These are phyloP conservation scores for Notospermus geniculatus DNA, from an alignment of 1,140 invertebrate genomes.

Conservation along the genomic window DNA sequence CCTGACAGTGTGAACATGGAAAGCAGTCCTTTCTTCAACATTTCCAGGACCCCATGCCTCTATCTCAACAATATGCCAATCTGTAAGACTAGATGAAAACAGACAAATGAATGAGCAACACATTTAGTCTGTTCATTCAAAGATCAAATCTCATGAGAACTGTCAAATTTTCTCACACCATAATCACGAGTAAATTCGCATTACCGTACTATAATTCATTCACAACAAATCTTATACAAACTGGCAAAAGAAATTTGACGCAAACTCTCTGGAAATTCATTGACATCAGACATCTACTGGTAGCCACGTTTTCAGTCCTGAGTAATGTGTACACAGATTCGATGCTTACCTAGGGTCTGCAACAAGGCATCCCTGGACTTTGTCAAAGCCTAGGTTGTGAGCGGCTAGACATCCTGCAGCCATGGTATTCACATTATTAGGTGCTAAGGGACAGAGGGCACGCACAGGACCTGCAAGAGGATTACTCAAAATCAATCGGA, in stretches of 20 bases:
- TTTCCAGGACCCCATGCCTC: conserved; percentile 59
- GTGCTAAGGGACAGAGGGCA: conserved; percentile 62
- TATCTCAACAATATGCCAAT: conserved; percentile 65
- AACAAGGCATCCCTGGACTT: conserved; percentile 59
- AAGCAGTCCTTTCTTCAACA: conserved; percentile 48
- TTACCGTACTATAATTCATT: too few species aligned
- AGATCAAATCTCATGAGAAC: background rate
- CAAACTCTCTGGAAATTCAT: too few species aligned
- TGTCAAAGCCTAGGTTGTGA: conserved; percentile 65
- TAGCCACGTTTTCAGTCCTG: too few species aligned
- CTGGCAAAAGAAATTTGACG: too few species aligned
- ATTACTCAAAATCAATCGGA: background rate
- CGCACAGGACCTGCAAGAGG: conserved; percentile 59
- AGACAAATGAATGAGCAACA: background rate
- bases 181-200: too few species aligned
- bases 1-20: conserved; percentile 60
- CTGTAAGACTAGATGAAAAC: conserved; percentile 50
- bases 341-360: conserved; percentile 60
- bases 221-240: too few species aligned
- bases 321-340: too few species aligned
- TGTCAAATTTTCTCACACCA: background rate
- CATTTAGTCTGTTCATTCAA: background rate
- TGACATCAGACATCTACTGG: too few species aligned
- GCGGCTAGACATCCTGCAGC: conserved; percentile 63
- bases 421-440: conserved; percentile 68